These are phyloP conservation scores for Achatina immaculata DNA, from an alignment of 1,140 invertebrate genomes.

Conservation along the genomic window DNA sequence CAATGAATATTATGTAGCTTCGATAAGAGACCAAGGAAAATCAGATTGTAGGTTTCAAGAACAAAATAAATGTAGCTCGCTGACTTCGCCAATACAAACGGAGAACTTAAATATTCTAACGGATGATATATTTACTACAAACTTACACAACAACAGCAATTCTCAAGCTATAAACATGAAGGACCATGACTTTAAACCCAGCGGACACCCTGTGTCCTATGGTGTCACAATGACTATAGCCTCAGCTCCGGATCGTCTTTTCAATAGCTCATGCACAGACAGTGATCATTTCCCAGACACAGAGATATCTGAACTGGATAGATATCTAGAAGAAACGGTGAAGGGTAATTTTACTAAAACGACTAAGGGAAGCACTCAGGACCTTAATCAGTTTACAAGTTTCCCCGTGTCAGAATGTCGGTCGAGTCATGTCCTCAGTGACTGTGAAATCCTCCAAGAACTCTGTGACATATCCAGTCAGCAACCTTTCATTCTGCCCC, in stretches of 20 bases:
- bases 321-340: conserved; percentile 2
- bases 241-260: background rate
- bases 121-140: background rate
- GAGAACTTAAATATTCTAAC: background rate
- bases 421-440: background rate
- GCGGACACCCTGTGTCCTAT: background rate
- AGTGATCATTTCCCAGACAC: background rate
- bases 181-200: background rate
- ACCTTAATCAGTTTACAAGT: background rate
- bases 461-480: background rate
- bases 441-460: background rate
- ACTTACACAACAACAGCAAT: background rate
- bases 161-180: background rate
- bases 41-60: too few relatives aligned
- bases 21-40: too few relatives aligned
- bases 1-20: too few relatives aligned
- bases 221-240: background rate
- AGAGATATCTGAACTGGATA: conserved; percentile 12
- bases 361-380: background rate
- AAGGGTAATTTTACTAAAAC: background rate
- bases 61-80: too few relatives aligned
- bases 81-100: background rate
- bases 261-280: background rate
- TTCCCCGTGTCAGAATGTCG: background rate
- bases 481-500: background rate